These are phyloP conservation scores for Crocuta crocuta DNA, from an alignment of 2,113 vertebrate species.

Conservation along the genomic window DNA sequence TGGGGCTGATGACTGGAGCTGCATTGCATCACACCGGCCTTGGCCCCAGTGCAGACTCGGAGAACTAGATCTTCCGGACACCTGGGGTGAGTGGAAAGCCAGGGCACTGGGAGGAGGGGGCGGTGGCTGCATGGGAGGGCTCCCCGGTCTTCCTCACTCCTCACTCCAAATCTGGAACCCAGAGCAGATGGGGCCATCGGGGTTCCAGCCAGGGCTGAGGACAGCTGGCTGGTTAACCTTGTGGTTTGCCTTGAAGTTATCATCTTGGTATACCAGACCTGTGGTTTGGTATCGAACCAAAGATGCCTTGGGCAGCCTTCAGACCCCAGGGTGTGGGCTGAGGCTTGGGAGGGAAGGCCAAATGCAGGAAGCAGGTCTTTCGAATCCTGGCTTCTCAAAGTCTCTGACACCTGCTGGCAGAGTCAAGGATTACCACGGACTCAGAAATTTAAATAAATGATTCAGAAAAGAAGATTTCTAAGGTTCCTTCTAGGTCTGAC, in stretches of 20 bases:
- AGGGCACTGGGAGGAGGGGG: not conserved
- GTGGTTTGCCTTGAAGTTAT: not conserved
- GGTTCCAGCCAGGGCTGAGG: not conserved
- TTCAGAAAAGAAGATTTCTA: not conserved
- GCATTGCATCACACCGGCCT: not conserved
- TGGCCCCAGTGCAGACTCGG: slow-evolving; percentile 39
- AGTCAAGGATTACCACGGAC: too few species aligned
- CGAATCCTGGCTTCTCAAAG: not conserved
- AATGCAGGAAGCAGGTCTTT: not conserved
- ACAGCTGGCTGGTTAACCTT: not conserved
- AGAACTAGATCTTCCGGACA: slow-evolving; percentile 65
- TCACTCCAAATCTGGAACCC: not conserved
- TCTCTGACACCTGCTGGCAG: not conserved
- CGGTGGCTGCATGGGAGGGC: not conserved
- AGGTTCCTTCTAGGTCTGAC: not conserved
- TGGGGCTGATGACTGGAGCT: slow-evolving; percentile 35
- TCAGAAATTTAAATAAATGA: not conserved
- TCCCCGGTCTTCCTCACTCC: not conserved
- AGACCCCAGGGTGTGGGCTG: not conserved
- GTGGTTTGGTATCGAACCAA: not conserved
- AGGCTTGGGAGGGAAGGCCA: not conserved
- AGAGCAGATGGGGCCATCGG: too few species aligned
- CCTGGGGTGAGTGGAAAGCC: not conserved
- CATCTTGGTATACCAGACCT: not conserved
- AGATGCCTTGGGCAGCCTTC: not conserved